Base-by-base conservation (phyloP, 2,113 vertebrate genomes). In the Aix galericulata region DNA sequence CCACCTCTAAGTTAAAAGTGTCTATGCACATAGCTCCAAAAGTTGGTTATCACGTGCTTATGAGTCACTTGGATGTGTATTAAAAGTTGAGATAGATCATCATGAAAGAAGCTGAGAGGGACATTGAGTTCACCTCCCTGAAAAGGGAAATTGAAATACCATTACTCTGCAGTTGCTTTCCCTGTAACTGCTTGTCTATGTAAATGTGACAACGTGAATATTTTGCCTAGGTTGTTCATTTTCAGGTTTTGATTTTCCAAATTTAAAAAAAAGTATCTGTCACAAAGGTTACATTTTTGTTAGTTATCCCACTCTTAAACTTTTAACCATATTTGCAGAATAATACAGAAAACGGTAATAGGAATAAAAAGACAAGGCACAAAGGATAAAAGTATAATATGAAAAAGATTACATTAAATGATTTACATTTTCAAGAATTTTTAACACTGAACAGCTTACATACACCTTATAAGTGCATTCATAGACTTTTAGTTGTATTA, bases 141-240 rank as follows among this genome's bases (percentile, higher is more conserved):
- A 22, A 42, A 68, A 71, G 2, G 9, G 9, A 83, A 74, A 48
- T 25, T 74, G 3, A 9, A 84, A 21, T 4, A 16, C 7, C 38
- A 12, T 44, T 84, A 50, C 38, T 18, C 13, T 60, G 17, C 29
- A 62, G 8, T 26, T 92, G 55, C 10, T 73, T 63, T 87, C 11
- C 9, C 29, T 52, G 34, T 64, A 74, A 64, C 18, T 55, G 4
- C 8, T 55, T 15, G 25, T 73, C 71, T 59, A 36, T 48, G 5
- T 60, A 29, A 46, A 10, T 71, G 20, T 36, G 36, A 9, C 4
- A 84, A 52, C 42, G 4, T 9, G 46, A 89, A 72, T 38, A 80
- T 0, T 0, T 64, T 69, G 53, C 5, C 8, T 18, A 31, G 9
- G 7, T 11, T 34, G 17, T 40, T 72, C 56, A 40, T 11, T 8